phyloP scores from a whole-genome alignment of 2,888 invertebrate genomes.

The Hydropsyche betteni region DNA sequence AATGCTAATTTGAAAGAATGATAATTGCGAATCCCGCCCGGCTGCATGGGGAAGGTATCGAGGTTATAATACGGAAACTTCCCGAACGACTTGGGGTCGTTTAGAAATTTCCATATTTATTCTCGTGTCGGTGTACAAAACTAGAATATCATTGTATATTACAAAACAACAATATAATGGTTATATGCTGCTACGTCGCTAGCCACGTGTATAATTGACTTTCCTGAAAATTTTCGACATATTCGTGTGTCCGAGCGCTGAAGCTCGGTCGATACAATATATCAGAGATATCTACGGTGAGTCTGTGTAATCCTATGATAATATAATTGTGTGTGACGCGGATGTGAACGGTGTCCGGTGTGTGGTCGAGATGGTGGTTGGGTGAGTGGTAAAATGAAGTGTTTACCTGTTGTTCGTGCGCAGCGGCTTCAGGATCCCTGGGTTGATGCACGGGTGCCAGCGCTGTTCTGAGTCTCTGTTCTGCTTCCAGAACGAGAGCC shows the following conservation, averaged over 20 bases:
- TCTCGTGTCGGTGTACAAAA: conserved; percentile 43
- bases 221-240: neutral
- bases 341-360: conserved; percentile 20
- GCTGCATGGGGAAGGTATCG: conserved; percentile 37
- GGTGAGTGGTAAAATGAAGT: neutral
- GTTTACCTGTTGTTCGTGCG: conserved; percentile 84
- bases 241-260: no score
- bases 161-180: no score
- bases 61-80: conserved; percentile 15
- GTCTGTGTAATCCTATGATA: no score
- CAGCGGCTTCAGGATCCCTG: conserved; percentile 82
- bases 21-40: conserved; percentile 43
- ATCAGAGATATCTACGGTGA: no score
- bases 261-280: no score
- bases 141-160: conserved; percentile 43
- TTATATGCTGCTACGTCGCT: conserved; percentile 13
- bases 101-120: conserved; percentile 7
- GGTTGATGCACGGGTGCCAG: conserved; percentile 86
- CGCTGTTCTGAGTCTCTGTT: conserved; percentile 85
- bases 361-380: conserved; percentile 19
- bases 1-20: conserved; percentile 39
- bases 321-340: neutral
- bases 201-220: conserved; percentile 14
- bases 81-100: neutral
- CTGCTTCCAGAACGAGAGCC: conserved; percentile 85